phyloP scores from a whole-genome alignment of 2,113 vertebrate genomes.

The Gobiocypris rarus region DNA sequence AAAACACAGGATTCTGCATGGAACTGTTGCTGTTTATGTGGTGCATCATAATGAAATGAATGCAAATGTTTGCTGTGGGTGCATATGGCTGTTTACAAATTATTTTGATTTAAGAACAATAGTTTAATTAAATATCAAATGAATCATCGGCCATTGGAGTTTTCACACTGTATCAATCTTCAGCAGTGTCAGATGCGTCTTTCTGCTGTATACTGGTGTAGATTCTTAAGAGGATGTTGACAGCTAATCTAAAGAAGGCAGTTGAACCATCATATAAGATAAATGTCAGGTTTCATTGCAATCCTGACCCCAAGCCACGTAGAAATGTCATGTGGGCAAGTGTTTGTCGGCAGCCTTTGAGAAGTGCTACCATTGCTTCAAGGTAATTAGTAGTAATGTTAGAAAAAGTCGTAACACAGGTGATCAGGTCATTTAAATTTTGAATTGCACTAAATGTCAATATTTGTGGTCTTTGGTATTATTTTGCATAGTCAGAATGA shows the following conservation, averaged over 20 bases:
- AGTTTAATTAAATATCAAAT: background rate
- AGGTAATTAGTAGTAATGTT: constrained; percentile 23
- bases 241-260: constrained; percentile 9
- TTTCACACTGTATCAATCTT: background rate
- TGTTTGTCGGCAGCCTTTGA: constrained; percentile 37
- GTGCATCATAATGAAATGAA: background rate
- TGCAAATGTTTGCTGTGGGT: background rate
- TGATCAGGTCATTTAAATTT: background rate
- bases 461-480: background rate
- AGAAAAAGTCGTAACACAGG: background rate
- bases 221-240: constrained; percentile 20
- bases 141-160: background rate
- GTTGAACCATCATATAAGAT: constrained; percentile 37
- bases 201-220: background rate
- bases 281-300: constrained; percentile 51
- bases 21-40: background rate
- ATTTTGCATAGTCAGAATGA: too few species aligned
- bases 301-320: constrained; percentile 21
- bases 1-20: background rate
- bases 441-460: background rate
- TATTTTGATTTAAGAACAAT: background rate
- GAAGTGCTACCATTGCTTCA: background rate
- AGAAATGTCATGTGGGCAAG: constrained; percentile 44
- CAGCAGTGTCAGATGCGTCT: background rate
- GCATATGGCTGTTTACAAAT: background rate